Percentiles rank a stretch among this genome's conserved stretches.
Conservation (phyloP, 2,888 invertebrate genomes). For the Polylopha cassiicola region DNA sequence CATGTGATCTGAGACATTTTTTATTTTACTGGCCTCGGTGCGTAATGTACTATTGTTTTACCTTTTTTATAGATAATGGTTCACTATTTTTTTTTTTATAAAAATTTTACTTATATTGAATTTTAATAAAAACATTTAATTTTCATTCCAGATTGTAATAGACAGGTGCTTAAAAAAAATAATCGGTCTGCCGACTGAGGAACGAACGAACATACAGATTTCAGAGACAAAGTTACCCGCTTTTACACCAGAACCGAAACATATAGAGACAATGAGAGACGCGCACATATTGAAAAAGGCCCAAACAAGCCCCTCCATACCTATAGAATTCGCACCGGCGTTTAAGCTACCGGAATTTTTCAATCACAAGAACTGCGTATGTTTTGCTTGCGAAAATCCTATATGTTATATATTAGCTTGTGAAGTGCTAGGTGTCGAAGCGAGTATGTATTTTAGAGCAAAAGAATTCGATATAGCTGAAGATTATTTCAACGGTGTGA, state of each 20-base stretch:
- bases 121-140: background rate
- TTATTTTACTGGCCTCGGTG: no score
- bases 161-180: slow-evolving; percentile 55
- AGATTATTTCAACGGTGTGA: slow-evolving; percentile 52
- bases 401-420: slow-evolving; percentile 36
- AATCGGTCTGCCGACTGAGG: slow-evolving; percentile 43
- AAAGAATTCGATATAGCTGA: slow-evolving; percentile 49
- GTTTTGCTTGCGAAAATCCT: slow-evolving; percentile 46
- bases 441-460: slow-evolving; percentile 46
- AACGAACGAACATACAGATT: slow-evolving; percentile 25
- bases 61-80: no score
- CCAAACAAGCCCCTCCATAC: slow-evolving; percentile 41
- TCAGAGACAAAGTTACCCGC: slow-evolving; percentile 14
- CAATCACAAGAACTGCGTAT: slow-evolving; percentile 41
- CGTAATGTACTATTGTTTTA: no score
- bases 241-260: slow-evolving; percentile 37
- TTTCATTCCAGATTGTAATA: slow-evolving; percentile 44
- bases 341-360: slow-evolving; percentile 46
- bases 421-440: slow-evolving; percentile 41
- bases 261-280: slow-evolving; percentile 54
- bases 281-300: slow-evolving; percentile 34
- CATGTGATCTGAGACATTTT: no score
- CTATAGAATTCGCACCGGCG: slow-evolving; percentile 32
- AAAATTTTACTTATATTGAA: no score
- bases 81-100: no score